Evolutionary conservation across 2,888 invertebrate genomes (phyloP), one percentile per base, ranked within the genome.

Genomic region (Automeris io): DNA sequence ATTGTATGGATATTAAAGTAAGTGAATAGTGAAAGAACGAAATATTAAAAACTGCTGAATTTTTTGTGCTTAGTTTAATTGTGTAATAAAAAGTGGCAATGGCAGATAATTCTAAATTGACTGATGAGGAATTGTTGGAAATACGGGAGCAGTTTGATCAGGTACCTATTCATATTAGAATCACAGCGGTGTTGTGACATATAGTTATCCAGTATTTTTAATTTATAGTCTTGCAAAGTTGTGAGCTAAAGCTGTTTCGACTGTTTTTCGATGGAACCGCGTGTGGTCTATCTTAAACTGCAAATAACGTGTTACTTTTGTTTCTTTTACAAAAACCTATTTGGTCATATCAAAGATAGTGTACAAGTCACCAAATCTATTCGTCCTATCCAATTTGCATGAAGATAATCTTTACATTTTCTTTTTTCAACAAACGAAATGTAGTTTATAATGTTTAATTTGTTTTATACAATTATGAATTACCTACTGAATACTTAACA

Each of bases 131-230:
- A 82, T 88, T 90, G 58, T 81, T 90, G 46, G 94, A 94, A 82
- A 90, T 94, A 62, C 88, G 89, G 64, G 93, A 93, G 80, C 92
- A 93, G 70, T 94, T 94, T 70, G 88, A 88, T 57, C 90, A 90
- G 87, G 94, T 94, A 88, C n/a, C n/a, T n/a, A n/a, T n/a, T n/a
- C n/a, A n/a, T n/a, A n/a, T n/a, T n/a, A n/a, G n/a, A n/a, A n/a
- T n/a, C n/a, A n/a, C n/a, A n/a, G n/a, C n/a, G n/a, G n/a, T n/a
- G n/a, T n/a, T n/a, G n/a, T n/a, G n/a, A n/a, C n/a, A n/a, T n/a
- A n/a, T n/a, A n/a, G n/a, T n/a, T n/a, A n/a, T n/a, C n/a, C n/a
- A n/a, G n/a, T n/a, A n/a, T n/a, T n/a, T n/a, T n/a, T n/a, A n/a
- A n/a, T n/a, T n/a, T n/a, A n/a, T 42, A 35, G 42, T 8, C 18